Conservation (phyloP, 37 sponge, comb jelly and placozoan species). For the Aplysina aerophoba region DNA sequence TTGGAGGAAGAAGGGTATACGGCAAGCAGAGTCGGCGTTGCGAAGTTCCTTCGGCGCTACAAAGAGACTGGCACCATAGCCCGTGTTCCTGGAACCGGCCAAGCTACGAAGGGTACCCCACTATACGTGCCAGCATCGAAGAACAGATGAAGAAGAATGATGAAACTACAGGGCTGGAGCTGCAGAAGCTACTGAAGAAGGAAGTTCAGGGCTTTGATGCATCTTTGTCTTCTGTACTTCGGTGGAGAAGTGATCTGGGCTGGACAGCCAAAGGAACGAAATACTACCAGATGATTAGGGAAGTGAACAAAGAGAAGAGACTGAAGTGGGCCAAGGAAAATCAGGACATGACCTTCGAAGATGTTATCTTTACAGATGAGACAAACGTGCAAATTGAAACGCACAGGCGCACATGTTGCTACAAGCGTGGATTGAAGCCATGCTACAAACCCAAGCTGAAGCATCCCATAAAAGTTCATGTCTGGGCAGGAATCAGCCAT, state of each 20-base stretch:
- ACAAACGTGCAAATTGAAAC: constrained; percentile 9
- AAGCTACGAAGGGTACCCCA: not conserved
- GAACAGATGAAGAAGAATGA: constrained; percentile 5
- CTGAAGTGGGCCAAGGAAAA: constrained; percentile 25
- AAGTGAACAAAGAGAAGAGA: constrained; percentile 19
- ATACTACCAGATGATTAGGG: constrained; percentile 21
- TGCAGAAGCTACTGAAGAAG: constrained; percentile 17
- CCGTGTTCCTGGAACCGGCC: not conserved
- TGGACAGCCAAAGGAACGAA: constrained; percentile 1
- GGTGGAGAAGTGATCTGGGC: constrained; percentile 5
- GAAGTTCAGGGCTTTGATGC: not conserved
- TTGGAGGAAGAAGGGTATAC: not conserved
- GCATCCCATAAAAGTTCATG: constrained; percentile 13
- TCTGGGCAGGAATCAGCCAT: not conserved
- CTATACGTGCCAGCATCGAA: not conserved
- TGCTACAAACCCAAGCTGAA: constrained; percentile 3
- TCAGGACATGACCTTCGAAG: not conserved
- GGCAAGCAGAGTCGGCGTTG: not conserved
- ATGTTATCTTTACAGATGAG: constrained; percentile 17
- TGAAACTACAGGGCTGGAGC: constrained; percentile 10
- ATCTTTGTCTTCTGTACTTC: not conserved
- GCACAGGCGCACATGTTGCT: constrained; percentile 17
- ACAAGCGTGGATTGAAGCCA: not conserved
- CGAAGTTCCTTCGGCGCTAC: not conserved
- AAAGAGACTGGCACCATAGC: not conserved